phyloP scores from a whole-genome alignment of 35 echinoderm and acorn worm species.

The Stichopus chloronotus region DNA sequence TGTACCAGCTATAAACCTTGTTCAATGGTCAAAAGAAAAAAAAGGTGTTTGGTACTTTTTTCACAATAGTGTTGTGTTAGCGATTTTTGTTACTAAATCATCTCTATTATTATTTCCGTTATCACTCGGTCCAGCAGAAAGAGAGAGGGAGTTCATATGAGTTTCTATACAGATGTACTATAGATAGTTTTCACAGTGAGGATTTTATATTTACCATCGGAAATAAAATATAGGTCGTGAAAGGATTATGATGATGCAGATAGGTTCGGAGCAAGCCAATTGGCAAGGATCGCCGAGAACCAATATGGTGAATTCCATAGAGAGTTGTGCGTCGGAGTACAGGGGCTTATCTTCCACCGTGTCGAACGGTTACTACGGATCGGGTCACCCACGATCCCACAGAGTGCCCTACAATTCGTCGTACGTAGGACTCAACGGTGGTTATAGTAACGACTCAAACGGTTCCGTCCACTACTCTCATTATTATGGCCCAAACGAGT shows the following conservation, averaged over 20 bases:
- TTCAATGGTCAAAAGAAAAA: slow-evolving; percentile 11
- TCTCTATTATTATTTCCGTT: not conserved
- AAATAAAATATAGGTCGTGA: not conserved
- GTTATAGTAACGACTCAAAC: slow-evolving; percentile 43
- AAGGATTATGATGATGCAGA: slow-evolving; percentile 28
- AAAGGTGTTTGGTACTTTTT: not conserved
- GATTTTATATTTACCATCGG: too few relatives aligned
- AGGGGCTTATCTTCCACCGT: slow-evolving; percentile 23
- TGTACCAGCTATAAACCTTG: slow-evolving; percentile 40
- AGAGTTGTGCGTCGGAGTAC: slow-evolving; percentile 54
- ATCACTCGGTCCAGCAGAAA: not conserved
- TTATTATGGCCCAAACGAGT: slow-evolving; percentile 49
- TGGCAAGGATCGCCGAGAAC: not conserved
- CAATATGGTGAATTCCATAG: slow-evolving; percentile 54
- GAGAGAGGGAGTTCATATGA: not conserved
- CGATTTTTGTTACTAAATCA: not conserved
- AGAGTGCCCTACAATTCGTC: slow-evolving; percentile 25
- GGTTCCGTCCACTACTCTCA: slow-evolving; percentile 54
- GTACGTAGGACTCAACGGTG: slow-evolving; percentile 40
- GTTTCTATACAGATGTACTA: not conserved
- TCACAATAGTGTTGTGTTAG: not conserved
- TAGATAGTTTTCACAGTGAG: not conserved
- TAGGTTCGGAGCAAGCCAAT: slow-evolving; percentile 5
- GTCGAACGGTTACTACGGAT: slow-evolving; percentile 42
- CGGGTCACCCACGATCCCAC: slow-evolving; percentile 36